Evolutionary conservation across 2,888 invertebrate species (phyloP), one percentile per base, ranked within the genome.

Genomic region (Orthosia incerta): DNA sequence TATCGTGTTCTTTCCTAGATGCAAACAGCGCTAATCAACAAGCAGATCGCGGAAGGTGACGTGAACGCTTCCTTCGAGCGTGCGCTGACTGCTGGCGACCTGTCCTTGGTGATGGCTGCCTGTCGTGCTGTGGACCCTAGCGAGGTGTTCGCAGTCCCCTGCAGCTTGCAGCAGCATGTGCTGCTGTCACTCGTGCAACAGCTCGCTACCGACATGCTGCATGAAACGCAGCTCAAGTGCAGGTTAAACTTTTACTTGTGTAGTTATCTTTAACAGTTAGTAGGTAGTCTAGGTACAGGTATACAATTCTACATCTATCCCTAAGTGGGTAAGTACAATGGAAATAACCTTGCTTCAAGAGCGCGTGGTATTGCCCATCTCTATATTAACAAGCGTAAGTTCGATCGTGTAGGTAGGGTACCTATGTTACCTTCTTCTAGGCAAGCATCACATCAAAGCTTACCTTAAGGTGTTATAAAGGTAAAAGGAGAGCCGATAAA

Each of bases 161-260:
- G 98, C 89, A 97, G 97, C 39, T 97, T 99, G 81, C 97, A 97
- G 76, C 99, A 99, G 92, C 98, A 98, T 70, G 98, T 99, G 45
- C 96, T 99, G 72, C 96, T 99, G 50, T 98, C 99, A 0, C 97
- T 99, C 48, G 98, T 99, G 79, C 99, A 99, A 91, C 99, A 99
- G 93, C 97, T 99, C 26, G 98, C 99, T 23, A 98, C 98, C 0
- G 99, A 99, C 91, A 97, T 99, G 95, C 97, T 97, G 80, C 97
- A 98, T 81, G 98, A 99, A 88, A 98, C 98, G 16, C 91, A 90
- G 66, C 89, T 95, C 20, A 95, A 95, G 70, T 95, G 95, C 94
- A 91, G 94, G 95, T 95, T 45, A 46, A 61, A 39, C 11, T 51
- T 46, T 45, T 45, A 59, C 3, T 5, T n/a, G 23, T 56, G 13